Evolutionary conservation across 92 coral and sea anemone species (phyloP).

Genomic region (Porites rus): DNA sequence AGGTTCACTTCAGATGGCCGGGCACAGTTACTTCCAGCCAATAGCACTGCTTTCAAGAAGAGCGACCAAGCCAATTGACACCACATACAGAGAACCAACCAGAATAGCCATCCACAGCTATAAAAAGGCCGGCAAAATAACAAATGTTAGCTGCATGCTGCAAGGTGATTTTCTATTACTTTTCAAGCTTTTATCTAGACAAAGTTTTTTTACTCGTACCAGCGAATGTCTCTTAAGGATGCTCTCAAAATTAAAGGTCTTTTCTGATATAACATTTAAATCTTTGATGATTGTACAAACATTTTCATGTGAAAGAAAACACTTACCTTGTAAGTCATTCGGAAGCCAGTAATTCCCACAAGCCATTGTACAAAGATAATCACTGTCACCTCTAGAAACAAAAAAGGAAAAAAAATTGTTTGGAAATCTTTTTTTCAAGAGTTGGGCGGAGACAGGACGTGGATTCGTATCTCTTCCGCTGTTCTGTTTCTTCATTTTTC

Average conservation of each 20-base stretch:
- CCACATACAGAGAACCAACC: slow-evolving; percentile 80
- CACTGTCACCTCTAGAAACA: slow-evolving; percentile 89
- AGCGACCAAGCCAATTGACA: slow-evolving; percentile 92
- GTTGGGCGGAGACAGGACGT: not conserved
- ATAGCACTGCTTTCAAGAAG: slow-evolving; percentile 89
- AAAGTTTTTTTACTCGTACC: too few species aligned
- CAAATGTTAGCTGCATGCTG: not conserved
- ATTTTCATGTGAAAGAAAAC: not conserved
- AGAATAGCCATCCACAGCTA: slow-evolving; percentile 88
- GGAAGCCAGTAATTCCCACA: slow-evolving; percentile 85
- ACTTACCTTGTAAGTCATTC: slow-evolving; percentile 92
- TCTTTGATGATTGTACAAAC: too few species aligned
- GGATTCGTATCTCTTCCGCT: not conserved
- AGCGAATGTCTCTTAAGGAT: too few species aligned
- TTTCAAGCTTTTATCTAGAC: too few species aligned
- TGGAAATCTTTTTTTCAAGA: not conserved
- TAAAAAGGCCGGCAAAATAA: not conserved
- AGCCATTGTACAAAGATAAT: slow-evolving; percentile 93
- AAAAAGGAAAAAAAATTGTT: not conserved
- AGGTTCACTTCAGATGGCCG: not conserved
- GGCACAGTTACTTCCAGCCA: slow-evolving; percentile 79
- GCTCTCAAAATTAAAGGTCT: too few species aligned
- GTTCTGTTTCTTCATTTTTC: not conserved
- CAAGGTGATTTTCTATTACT: not conserved
- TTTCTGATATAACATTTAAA: too few species aligned